phyloP scores from a whole-genome alignment of 2,113 vertebrate species.

The Bos taurus region DNA sequence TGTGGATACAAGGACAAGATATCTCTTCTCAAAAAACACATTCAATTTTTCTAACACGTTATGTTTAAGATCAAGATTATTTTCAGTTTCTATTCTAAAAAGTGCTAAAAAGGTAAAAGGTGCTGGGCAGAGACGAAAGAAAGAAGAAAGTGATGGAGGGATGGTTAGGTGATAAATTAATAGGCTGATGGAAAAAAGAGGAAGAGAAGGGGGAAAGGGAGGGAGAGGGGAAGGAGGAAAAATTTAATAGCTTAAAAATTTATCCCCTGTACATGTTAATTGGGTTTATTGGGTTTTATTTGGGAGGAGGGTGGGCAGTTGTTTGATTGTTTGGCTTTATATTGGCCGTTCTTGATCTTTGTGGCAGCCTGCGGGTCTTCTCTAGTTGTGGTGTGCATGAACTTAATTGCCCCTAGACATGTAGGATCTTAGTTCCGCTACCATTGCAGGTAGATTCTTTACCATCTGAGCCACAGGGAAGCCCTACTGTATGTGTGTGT shows the following conservation, averaged over 20 bases:
- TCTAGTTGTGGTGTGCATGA: neutral
- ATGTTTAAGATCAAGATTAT: neutral
- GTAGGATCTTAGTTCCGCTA: neutral
- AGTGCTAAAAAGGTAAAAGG: constrained; percentile 7
- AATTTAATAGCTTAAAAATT: neutral
- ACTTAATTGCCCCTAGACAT: neutral
- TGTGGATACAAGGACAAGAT: neutral
- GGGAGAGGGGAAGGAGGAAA: neutral
- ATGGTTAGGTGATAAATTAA: neutral
- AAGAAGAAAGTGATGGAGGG: neutral
- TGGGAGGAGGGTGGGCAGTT: neutral
- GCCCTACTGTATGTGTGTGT: neutral
- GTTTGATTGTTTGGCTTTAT: neutral
- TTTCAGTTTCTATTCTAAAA: constrained; percentile 24
- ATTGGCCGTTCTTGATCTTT: neutral
- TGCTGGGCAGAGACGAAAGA: neutral
- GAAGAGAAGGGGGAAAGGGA: rapidly evolving
- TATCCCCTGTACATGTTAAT: neutral
- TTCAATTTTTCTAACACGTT: neutral
- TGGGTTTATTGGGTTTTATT: neutral
- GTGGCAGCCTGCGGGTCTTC: neutral
- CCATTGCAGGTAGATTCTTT: neutral
- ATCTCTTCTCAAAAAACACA: neutral
- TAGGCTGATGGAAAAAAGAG: no score
- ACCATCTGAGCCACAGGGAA: neutral